Conservation (phyloP, 2,888 invertebrate species). For the Diaprepes abbreviatus region DNA sequence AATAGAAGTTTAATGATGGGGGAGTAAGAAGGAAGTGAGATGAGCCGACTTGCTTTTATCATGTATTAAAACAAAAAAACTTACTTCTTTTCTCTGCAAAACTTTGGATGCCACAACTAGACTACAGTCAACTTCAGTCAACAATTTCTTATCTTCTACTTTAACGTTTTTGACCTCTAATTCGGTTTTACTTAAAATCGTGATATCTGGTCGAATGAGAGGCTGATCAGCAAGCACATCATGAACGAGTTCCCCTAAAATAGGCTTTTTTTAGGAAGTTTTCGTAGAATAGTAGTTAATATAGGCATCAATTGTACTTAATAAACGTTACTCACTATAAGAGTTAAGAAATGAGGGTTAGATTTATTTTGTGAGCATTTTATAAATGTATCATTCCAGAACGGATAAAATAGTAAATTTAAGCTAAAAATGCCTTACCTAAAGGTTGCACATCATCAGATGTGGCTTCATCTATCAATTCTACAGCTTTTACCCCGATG, state of each 20-base stretch:
- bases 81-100: constrained; percentile 68
- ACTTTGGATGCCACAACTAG: constrained; percentile 64
- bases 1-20: background rate
- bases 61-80: background rate
- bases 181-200: constrained; percentile 66
- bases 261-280: too few relatives aligned
- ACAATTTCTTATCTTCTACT: constrained; percentile 74
- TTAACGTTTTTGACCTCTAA: constrained; percentile 68
- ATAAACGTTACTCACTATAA: too few relatives aligned
- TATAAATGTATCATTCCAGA: too few relatives aligned
- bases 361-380: too few relatives aligned
- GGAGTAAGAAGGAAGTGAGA: background rate
- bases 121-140: constrained; percentile 57
- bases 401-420: too few relatives aligned
- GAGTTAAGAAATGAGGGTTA: too few relatives aligned
- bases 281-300: too few relatives aligned
- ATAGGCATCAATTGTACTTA: too few relatives aligned
- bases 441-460: constrained; percentile 27
- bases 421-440: constrained; percentile 22
- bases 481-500: too few relatives aligned
- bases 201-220: constrained; percentile 77
- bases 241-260: constrained; percentile 63
- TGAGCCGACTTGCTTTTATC: background rate
- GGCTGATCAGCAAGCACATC: constrained; percentile 78
- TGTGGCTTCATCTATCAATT: too few relatives aligned